phyloP scores from a whole-genome alignment of 2,888 invertebrate genomes.

The Maniola hyperantus region DNA sequence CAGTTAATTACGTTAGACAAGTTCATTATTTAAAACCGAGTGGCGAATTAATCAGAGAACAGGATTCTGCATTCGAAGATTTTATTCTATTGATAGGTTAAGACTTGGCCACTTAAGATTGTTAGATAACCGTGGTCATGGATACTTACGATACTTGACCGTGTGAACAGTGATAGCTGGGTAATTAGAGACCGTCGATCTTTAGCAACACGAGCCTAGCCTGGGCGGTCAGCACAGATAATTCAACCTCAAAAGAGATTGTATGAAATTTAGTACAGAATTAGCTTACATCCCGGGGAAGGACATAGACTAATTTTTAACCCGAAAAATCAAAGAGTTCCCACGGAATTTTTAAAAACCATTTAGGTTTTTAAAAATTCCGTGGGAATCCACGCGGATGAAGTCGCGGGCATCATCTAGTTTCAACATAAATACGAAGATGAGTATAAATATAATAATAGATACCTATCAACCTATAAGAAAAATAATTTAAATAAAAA shows the following conservation, averaged over 20 bases:
- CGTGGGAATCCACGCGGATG: too few relatives aligned
- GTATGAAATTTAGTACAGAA: too few relatives aligned
- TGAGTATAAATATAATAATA: too few relatives aligned
- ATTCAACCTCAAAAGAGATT: too few relatives aligned
- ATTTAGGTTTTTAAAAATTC: too few relatives aligned
- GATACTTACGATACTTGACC: slow-evolving; percentile 14
- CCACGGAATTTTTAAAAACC: too few relatives aligned
- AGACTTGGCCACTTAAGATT: slow-evolving; percentile 25
- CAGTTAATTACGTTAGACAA: slow-evolving; percentile 51
- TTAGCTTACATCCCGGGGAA: too few relatives aligned
- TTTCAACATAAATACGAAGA: not conserved
- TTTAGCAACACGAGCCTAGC: not conserved
- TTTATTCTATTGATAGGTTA: slow-evolving; percentile 33
- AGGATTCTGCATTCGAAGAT: slow-evolving; percentile 39
- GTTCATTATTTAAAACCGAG: slow-evolving; percentile 45
- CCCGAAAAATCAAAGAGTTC: too few relatives aligned
- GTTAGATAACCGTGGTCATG: slow-evolving; percentile 13
- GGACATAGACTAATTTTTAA: too few relatives aligned
- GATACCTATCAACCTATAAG: not conserved
- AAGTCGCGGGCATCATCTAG: not conserved
- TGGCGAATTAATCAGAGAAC: slow-evolving; percentile 48
- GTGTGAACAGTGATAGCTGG: slow-evolving; percentile 14
- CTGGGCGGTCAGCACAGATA: not conserved
- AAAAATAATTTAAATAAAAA: slow-evolving; percentile 17
- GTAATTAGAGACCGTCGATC: not conserved